Evolutionary conservation across 2,888 invertebrate species (phyloP).

Genomic region (Dynastes grantii): DNA sequence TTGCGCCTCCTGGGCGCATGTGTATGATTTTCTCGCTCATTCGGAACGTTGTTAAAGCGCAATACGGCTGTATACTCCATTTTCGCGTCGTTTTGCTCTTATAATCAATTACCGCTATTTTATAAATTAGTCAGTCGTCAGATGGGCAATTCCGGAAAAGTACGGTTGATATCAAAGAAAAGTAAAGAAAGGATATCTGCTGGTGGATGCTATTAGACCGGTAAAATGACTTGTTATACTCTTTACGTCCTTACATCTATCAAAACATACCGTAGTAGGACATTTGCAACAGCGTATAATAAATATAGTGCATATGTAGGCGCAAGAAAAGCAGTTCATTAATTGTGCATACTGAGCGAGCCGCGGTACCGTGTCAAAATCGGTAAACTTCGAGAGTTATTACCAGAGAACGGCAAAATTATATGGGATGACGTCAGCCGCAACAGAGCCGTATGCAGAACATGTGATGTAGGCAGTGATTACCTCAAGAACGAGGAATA

Average conservation of each 20-base stretch:
- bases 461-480: too few species aligned
- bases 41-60: background rate
- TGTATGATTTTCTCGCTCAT: background rate
- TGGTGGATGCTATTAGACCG: conserved; percentile 20
- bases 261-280: too few species aligned
- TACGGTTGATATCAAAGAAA: background rate
- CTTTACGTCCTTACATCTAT: background rate
- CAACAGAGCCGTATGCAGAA: too few species aligned
- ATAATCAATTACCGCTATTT: conserved; percentile 36
- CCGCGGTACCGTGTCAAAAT: too few species aligned
- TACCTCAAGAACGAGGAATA: too few species aligned
- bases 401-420: too few species aligned
- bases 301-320: too few species aligned
- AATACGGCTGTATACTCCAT: background rate
- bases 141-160: conserved; percentile 28
- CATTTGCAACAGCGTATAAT: too few species aligned
- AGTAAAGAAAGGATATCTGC: background rate
- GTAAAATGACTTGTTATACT: conserved; percentile 32
- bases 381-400: too few species aligned
- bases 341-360: too few species aligned
- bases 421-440: too few species aligned
- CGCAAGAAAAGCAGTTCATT: too few species aligned
- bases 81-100: conserved; percentile 1
- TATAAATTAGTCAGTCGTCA: conserved; percentile 22
- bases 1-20: background rate